Conservation (phyloP, 2,113 vertebrate genomes). For the Phoenicopterus ruber region DNA sequence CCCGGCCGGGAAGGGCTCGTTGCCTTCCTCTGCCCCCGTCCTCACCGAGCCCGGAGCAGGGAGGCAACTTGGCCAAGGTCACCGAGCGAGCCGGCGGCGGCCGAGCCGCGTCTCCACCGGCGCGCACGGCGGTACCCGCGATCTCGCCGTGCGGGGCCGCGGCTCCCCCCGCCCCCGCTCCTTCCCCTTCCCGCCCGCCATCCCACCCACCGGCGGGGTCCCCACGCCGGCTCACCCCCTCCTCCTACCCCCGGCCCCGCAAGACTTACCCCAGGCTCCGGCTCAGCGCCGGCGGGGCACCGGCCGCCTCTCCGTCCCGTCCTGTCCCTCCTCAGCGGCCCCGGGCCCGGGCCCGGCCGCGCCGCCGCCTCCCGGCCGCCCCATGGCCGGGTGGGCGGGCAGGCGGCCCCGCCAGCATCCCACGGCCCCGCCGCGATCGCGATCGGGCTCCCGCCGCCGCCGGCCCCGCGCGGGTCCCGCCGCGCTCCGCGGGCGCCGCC, state of each 20-base stretch:
- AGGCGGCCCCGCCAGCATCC: background rate
- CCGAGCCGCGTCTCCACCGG: background rate
- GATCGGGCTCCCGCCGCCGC: background rate
- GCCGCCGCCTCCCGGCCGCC: background rate
- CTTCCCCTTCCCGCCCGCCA: background rate
- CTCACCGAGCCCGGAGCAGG: background rate
- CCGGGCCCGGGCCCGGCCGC: background rate
- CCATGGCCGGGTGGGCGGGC: background rate
- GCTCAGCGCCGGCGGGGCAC: slow-evolving; percentile 27
- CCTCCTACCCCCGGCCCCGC: too few relatives aligned
- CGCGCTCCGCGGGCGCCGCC: background rate
- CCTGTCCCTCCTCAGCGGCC: background rate
- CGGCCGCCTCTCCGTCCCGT: background rate
- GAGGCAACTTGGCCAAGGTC: slow-evolving; percentile 39
- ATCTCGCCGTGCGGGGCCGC: background rate
- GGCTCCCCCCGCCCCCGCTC: background rate
- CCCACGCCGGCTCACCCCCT: background rate
- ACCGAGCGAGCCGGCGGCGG: background rate
- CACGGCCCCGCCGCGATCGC: background rate
- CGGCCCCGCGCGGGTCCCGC: background rate
- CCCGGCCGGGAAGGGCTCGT: background rate
- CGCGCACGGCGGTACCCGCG: background rate
- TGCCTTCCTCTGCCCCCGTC: background rate
- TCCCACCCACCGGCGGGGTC: background rate
- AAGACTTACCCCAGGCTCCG: background rate